A percentile compares a stretch with the other conserved stretches of the same genome.
Conservation (phyloP, 2,888 invertebrate genomes). For the Eristalinus aeneus region DNA sequence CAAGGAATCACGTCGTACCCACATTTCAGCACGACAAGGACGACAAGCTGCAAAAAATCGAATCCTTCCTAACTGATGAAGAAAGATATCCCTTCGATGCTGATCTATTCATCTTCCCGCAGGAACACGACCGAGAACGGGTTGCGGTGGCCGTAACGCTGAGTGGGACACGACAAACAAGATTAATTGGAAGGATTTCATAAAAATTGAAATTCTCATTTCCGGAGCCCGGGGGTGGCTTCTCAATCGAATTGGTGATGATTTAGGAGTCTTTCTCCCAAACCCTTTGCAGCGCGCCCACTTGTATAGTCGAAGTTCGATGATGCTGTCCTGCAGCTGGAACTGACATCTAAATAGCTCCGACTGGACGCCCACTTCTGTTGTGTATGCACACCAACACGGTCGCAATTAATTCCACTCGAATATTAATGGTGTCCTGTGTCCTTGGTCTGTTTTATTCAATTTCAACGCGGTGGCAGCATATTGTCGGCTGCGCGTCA, state of each 20-base stretch:
- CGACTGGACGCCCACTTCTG: conserved; percentile 2
- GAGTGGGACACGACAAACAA: conserved; percentile 45
- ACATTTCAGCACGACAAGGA: not conserved
- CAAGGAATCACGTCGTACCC: conserved; percentile 48
- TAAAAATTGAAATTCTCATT: conserved; percentile 62
- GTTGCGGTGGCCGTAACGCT: too few species aligned
- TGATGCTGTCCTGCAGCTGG: conserved; percentile 3
- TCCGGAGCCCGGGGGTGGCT: not conserved
- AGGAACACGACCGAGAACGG: conserved; percentile 10
- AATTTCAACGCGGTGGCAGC: conserved; percentile 23
- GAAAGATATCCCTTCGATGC: conserved; percentile 51
- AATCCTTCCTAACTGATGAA: conserved; percentile 35
- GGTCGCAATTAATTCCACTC: conserved; percentile 42
- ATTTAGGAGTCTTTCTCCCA: not conserved
- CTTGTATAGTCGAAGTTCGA: conserved; percentile 6
- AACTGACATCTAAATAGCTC: conserved; percentile 37
- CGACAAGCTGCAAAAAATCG: not conserved
- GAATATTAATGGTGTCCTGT: conserved; percentile 25
- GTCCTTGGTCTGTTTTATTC: conserved; percentile 22
- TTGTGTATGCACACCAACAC: not conserved
- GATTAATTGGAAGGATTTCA: conserved; percentile 62
- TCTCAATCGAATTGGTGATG: not conserved
- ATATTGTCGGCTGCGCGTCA: conserved; percentile 34
- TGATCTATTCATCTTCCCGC: conserved; percentile 44
- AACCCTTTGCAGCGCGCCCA: not conserved